Evolutionary conservation across 2,797 vertebrate species (phyloP).

Genomic region (Taeniopygia guttata): DNA sequence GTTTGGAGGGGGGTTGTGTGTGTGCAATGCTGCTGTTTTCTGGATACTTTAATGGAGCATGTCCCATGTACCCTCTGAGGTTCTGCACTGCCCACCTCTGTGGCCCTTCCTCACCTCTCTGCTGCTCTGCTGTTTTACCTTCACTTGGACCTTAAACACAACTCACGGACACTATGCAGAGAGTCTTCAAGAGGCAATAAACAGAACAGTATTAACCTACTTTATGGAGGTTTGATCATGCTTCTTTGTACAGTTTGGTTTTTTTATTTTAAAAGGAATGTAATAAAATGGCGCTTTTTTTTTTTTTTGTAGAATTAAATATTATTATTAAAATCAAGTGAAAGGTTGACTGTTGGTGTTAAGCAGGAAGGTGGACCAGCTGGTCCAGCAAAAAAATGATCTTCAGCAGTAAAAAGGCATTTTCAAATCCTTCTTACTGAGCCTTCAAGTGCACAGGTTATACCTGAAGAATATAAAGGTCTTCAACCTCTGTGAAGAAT

Average conservation of each 20-base stretch:
- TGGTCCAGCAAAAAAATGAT: slow-evolving; percentile 37
- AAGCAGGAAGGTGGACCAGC: slow-evolving; percentile 51
- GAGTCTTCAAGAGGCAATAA: slow-evolving; percentile 77
- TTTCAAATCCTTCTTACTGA: background rate
- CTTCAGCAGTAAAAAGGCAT: slow-evolving; percentile 40
- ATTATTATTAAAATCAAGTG: slow-evolving; percentile 74
- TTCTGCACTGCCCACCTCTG: slow-evolving; percentile 70
- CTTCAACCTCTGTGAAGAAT: background rate
- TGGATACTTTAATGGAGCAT: slow-evolving; percentile 74
- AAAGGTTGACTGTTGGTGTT: slow-evolving; percentile 76
- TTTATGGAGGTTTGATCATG: slow-evolving; percentile 76
- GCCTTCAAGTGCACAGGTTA: background rate
- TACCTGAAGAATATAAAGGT: slow-evolving; percentile 3
- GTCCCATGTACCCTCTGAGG: slow-evolving; percentile 68
- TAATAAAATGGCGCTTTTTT: slow-evolving; percentile 73
- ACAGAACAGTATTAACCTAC: slow-evolving; percentile 77
- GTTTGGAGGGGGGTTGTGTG: slow-evolving; percentile 65
- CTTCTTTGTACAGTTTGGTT: slow-evolving; percentile 73
- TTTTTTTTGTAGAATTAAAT: slow-evolving; percentile 76
- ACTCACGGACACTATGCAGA: slow-evolving; percentile 74
- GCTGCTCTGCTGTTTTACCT: slow-evolving; percentile 71
- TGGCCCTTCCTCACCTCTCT: slow-evolving; percentile 72
- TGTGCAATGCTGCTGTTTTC: slow-evolving; percentile 72
- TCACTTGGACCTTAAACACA: slow-evolving; percentile 74
- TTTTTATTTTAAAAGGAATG: slow-evolving; percentile 74